phyloP scores from a whole-genome alignment of 2,888 invertebrate genomes.

The Boloria euphrosyne region DNA sequence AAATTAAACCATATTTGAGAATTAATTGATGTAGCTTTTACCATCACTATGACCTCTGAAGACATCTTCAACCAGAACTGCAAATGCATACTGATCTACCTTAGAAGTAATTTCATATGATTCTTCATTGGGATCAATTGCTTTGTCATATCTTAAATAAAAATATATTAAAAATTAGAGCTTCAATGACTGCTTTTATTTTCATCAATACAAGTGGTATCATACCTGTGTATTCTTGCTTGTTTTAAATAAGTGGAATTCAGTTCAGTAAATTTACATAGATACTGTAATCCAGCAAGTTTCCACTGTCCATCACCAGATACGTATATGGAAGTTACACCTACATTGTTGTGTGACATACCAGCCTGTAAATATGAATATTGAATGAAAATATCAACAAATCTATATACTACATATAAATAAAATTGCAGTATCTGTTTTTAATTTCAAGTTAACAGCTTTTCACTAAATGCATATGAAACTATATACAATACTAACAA shows the following conservation, averaged over 20 bases:
- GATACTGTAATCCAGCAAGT: slow-evolving; percentile 91
- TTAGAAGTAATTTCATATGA: slow-evolving; percentile 78
- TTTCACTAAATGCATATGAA: too few species aligned
- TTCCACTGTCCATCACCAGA: slow-evolving; percentile 94
- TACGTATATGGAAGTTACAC: slow-evolving; percentile 90
- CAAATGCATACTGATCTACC: slow-evolving; percentile 91
- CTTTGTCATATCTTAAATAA: slow-evolving; percentile 85
- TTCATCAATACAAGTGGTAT: neutral
- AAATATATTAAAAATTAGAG: too few species aligned
- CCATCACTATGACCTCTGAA: slow-evolving; percentile 83
- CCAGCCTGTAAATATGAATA: slow-evolving; percentile 77
- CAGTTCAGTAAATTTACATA: slow-evolving; percentile 86
- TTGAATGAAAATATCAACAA: slow-evolving; percentile 6
- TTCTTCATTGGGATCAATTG: slow-evolving; percentile 87
- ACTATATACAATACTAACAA: too few species aligned
- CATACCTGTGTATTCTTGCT: slow-evolving; percentile 82
- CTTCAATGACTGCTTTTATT: neutral
- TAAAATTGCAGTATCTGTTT: too few species aligned
- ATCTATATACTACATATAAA: too few species aligned
- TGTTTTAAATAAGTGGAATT: slow-evolving; percentile 85
- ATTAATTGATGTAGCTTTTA: slow-evolving; percentile 47
- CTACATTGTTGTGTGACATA: slow-evolving; percentile 92
- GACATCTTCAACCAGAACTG: slow-evolving; percentile 88
- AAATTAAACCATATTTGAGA: too few species aligned
- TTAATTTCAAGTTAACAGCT: too few species aligned